Percentiles rank a stretch among this genome's conserved stretches.
Evolutionary conservation across 2,797 vertebrate species (phyloP).

Genomic region (Centropyge bicolor): DNA sequence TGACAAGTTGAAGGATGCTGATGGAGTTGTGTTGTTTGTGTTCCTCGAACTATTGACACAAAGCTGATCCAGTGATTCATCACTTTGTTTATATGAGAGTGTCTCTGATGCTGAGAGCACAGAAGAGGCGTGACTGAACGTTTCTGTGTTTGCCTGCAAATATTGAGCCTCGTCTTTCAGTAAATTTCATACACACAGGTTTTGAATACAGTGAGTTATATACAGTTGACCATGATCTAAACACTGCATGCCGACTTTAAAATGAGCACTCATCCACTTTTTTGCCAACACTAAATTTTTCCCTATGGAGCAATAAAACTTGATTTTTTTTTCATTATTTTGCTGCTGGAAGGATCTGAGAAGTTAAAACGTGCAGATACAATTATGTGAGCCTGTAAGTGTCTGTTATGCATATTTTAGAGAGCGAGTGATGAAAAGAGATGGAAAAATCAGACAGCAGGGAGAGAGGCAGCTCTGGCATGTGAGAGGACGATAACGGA

Average conservation of each 20-base stretch:
- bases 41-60: neutral
- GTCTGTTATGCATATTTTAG: constrained; percentile 10
- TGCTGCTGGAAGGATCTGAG: neutral
- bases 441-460: constrained; percentile 40
- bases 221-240: neutral
- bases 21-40: neutral
- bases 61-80: neutral
- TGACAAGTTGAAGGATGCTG: constrained; percentile 8
- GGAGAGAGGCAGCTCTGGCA: constrained; percentile 47
- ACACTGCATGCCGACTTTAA: neutral
- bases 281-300: neutral
- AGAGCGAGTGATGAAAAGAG: constrained; percentile 26
- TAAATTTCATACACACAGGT: neutral
- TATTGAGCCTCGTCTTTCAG: neutral
- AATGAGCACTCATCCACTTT: neutral
- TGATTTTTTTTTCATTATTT: constrained; percentile 8
- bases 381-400: neutral
- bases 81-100: neutral
- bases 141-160: constrained; percentile 3
- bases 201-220: neutral
- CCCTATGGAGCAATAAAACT: neutral
- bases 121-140: neutral
- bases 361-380: neutral
- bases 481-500: constrained; percentile 44
- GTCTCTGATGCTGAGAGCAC: constrained; percentile 12